Evolutionary conservation across 2,888 invertebrate genomes (phyloP).

Genomic region (Escarpia spicata): DNA sequence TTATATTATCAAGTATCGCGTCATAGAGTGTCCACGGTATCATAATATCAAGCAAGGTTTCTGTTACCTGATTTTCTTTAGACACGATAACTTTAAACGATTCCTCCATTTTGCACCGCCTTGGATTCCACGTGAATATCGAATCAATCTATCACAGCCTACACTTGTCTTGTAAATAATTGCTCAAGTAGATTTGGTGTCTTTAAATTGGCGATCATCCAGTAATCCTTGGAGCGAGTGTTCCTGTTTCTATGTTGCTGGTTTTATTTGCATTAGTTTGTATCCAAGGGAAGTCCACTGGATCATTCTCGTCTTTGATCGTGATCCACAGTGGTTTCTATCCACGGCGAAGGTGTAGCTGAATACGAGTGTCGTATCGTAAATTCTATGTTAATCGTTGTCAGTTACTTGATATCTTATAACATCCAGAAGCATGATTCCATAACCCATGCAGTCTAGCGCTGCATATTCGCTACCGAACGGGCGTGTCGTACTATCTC

Average conservation of each 20-base stretch:
- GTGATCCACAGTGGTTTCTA: not conserved
- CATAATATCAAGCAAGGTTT: not conserved
- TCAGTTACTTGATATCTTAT: not conserved
- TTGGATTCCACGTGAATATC: not conserved
- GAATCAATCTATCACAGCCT: not conserved
- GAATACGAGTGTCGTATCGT: not conserved
- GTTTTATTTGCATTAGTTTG: not conserved
- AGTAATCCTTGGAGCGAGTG: not conserved
- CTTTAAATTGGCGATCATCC: not conserved
- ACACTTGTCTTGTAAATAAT: not conserved
- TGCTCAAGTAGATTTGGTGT: not conserved
- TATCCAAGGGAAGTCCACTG: not conserved
- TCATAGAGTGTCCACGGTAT: not conserved
- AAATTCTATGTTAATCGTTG: not conserved
- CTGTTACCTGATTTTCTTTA: not conserved
- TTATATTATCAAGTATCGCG: not conserved
- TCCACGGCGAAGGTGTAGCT: not conserved
- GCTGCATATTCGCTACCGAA: not conserved
- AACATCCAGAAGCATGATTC: not conserved
- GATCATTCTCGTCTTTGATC: not conserved
- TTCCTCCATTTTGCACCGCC: not conserved
- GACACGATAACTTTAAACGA: not conserved
- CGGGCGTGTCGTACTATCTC: too few relatives aligned
- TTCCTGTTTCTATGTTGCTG: not conserved
- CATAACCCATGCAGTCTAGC: not conserved